Evolutionary conservation across 1,140 invertebrate species (phyloP).

Genomic region (Solen grandis): DNA sequence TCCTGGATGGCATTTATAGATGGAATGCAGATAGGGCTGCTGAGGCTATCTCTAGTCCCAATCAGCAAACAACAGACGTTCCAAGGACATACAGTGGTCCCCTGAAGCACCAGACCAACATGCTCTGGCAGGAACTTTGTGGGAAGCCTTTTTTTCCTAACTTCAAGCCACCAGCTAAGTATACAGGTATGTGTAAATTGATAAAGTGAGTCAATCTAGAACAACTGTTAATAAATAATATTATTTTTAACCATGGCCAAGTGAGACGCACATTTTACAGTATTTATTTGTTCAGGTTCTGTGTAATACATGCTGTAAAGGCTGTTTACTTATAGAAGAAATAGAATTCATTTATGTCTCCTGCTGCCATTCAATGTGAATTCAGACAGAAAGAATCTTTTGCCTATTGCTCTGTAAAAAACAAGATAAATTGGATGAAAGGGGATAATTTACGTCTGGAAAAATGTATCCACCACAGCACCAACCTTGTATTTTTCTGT

Average conservation of each 20-base stretch:
- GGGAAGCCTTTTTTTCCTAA: conserved; percentile 32
- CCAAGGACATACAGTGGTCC: conserved; percentile 37
- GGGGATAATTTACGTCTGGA: no score
- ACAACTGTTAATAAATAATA: background rate
- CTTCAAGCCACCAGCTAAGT: conserved; percentile 43
- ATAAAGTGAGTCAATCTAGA: conserved; percentile 1
- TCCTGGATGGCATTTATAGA: conserved; percentile 58
- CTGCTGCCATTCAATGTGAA: no score
- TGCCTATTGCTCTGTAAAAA: no score
- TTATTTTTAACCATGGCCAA: background rate
- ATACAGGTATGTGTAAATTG: conserved; percentile 56
- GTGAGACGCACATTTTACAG: background rate
- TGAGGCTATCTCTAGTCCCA: conserved; percentile 13
- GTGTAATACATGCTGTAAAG: background rate
- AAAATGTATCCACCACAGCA: no score
- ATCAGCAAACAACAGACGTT: background rate
- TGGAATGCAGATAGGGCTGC: conserved; percentile 58
- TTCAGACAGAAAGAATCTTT: no score
- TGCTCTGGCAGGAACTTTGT: conserved; percentile 40
- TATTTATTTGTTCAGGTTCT: conserved; percentile 5
- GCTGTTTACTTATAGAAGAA: no score
- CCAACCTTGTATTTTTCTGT: no score
- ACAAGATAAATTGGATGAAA: no score
- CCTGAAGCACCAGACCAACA: conserved; percentile 53
- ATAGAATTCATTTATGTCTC: no score